A percentile compares a stretch with the other conserved stretches of the same genome.
Conservation (phyloP, 2,113 vertebrate species). For the Castor canadensis region DNA sequence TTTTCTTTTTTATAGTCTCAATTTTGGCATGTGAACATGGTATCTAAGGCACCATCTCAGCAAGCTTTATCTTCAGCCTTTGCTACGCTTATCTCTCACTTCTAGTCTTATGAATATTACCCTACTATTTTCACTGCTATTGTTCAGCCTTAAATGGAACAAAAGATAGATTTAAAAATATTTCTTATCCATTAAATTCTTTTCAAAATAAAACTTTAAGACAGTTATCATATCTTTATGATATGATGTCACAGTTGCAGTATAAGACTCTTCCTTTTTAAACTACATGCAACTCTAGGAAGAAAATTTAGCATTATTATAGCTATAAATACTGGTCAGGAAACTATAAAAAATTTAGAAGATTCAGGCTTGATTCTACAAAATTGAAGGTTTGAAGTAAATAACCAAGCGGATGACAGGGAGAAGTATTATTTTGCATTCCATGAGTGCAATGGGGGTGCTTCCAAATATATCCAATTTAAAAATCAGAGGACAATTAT, state of each 20-base stretch:
- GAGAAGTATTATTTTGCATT: background rate
- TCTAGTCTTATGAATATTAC: background rate
- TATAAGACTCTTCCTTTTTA: background rate
- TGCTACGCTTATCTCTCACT: background rate
- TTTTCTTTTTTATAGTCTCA: background rate
- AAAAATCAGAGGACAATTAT: background rate
- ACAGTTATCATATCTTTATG: background rate
- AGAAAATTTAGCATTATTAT: background rate
- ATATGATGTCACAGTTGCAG: background rate
- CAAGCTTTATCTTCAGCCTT: background rate
- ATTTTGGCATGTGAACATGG: background rate
- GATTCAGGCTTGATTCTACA: background rate
- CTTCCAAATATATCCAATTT: background rate
- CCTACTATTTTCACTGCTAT: background rate
- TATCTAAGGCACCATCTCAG: background rate
- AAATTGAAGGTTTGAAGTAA: background rate
- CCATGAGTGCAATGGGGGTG: background rate
- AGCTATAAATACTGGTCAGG: background rate
- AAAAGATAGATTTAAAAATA: slow-evolving; percentile 17
- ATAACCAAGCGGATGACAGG: background rate
- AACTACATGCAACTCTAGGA: background rate
- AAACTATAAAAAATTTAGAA: slow-evolving; percentile 3
- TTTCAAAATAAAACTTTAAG: slow-evolving; percentile 23
- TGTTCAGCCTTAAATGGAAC: background rate
- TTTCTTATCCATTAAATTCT: background rate